Conservation (phyloP, 2,797 vertebrate genomes). For the Lithobates pipiens region DNA sequence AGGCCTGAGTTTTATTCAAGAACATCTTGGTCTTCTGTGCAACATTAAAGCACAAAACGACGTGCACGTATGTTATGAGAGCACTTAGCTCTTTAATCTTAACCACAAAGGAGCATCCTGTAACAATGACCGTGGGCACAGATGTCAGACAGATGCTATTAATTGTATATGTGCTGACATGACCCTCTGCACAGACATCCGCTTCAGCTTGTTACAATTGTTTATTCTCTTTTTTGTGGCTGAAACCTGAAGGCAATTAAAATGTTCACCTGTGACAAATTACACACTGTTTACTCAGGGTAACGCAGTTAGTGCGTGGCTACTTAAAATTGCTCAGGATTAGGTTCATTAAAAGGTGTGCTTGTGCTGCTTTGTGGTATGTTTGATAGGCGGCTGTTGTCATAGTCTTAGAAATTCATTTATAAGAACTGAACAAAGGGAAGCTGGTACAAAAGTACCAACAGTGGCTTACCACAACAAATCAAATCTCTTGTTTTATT, state of each 20-base stretch:
- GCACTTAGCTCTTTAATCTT: constrained; percentile 30
- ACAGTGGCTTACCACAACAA: too few species aligned
- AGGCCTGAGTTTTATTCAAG: not conserved
- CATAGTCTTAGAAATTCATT: too few species aligned
- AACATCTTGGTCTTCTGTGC: not conserved
- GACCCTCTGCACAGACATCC: constrained; percentile 31
- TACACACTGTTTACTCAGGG: not conserved
- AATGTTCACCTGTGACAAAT: not conserved
- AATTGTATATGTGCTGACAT: constrained; percentile 25
- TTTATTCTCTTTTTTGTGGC: constrained; percentile 2
- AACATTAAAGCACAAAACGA: constrained; percentile 27
- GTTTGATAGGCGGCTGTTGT: too few species aligned
- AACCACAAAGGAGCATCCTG: constrained; percentile 25
- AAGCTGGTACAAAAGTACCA: too few species aligned
- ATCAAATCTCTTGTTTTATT: too few species aligned
- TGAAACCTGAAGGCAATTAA: not conserved
- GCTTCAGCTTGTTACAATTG: constrained; percentile 1
- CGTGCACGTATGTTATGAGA: not conserved
- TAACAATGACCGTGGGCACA: constrained; percentile 19
- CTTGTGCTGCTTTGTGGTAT: too few species aligned
- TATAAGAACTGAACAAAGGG: too few species aligned
- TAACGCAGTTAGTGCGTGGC: not conserved
- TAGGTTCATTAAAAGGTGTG: too few species aligned
- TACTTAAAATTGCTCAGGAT: too few species aligned
- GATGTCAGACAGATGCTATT: constrained; percentile 44